A percentile compares a stretch with the other conserved stretches of the same genome.
These are phyloP conservation scores for Nymphicus hollandicus DNA, from an alignment of 2,113 vertebrate genomes.

Conservation along the genomic window DNA sequence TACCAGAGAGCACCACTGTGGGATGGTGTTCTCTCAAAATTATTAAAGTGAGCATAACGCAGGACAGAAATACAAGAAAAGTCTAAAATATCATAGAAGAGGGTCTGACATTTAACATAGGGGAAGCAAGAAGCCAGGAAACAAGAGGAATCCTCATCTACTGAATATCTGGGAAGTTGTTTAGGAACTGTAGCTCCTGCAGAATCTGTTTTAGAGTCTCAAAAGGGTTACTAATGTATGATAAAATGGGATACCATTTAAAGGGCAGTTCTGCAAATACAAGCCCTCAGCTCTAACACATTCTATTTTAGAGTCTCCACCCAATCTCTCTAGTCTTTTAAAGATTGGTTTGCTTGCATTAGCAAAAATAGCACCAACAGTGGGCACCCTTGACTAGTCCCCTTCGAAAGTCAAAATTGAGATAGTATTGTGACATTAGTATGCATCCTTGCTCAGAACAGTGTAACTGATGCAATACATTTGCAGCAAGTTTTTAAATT, in stretches of 20 bases:
- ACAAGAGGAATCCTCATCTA: not conserved
- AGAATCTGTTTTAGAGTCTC: not conserved
- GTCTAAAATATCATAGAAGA: not conserved
- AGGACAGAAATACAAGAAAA: not conserved
- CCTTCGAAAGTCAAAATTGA: not conserved
- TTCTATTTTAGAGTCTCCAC: not conserved
- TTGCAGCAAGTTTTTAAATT: slow-evolving; percentile 61
- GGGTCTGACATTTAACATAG: not conserved
- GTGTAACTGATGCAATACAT: slow-evolving; percentile 40
- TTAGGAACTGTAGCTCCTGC: not conserved
- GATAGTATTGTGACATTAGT: slow-evolving; percentile 1
- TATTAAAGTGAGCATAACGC: not conserved
- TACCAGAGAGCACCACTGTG: not conserved
- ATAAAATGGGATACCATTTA: not conserved
- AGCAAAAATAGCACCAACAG: not conserved
- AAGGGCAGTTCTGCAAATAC: not conserved
- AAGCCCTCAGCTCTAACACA: not conserved
- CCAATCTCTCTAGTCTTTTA: not conserved
- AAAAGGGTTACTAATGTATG: not conserved
- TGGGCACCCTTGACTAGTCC: slow-evolving; percentile 14
- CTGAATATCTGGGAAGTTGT: not conserved
- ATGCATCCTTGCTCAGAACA: not conserved
- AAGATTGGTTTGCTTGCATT: not conserved
- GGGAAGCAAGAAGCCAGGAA: not conserved
- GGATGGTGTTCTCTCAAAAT: not conserved